Base-by-base conservation (phyloP, 1,140 invertebrate species). In the Belonocnema kinseyi region DNA sequence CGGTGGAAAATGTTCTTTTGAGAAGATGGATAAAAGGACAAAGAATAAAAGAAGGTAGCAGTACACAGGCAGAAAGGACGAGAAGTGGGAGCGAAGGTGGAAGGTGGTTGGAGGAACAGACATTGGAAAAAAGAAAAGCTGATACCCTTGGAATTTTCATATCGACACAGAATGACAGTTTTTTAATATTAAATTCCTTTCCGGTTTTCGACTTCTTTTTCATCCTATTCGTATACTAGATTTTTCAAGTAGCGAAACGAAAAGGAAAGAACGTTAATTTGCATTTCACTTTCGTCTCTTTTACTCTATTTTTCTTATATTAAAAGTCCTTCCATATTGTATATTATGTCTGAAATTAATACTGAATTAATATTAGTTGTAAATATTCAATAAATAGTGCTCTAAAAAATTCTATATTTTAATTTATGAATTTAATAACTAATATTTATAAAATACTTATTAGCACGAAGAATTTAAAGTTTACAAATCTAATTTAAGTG, bases 161-260 rank as follows among this genome's bases (percentile, higher is more conserved):
- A 91, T 91, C 87, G 88, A 87, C 86, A 85, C 84, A 89, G 86
- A 89, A 91, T 89, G 88, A 88, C 89, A 91, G 88, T 89, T 90
- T 90, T 90, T 88, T 88, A 88, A 91, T 91, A 91, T 91, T 90
- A 91, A 91, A 91, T 91, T 91, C 90, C 88, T 86, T 79, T 79
- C 79, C 81, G 80, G 82, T 77, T 85, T 86, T 88, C 86, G 80
- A 84, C 77, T 85, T 87, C 80, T 79, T 82, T 84, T 82, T 84
- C 74, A 26, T 76, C 73, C 75, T 66, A 51, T 71, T 73, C 61
- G 56, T 77, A 40, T 75, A 75, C 77, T 82, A 79, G 76, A 76
- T 76, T 81, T 79, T 78, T 53, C 76, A 53, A 53, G 54, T 51
- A 72, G 71, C 51, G 74, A 33, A 73, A 58, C 53, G 53, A 72